These are phyloP conservation scores for Lepidonotus clava DNA, from an alignment of 2,888 invertebrate genomes.

Conservation along the genomic window DNA sequence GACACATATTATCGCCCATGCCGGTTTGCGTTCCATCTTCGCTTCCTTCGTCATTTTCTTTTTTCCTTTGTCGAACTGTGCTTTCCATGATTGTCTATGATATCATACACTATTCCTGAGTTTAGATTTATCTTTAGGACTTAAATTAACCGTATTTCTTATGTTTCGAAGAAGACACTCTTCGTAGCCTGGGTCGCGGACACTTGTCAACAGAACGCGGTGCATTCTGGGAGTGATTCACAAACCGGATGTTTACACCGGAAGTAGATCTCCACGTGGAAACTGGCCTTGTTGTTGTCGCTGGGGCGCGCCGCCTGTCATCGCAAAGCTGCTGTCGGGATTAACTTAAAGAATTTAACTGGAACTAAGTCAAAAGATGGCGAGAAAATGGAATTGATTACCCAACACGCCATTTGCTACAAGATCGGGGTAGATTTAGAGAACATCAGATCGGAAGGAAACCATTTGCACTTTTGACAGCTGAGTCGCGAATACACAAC, in stretches of 20 bases:
- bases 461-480: too few relatives aligned
- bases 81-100: conserved; percentile 4
- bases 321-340: too few relatives aligned
- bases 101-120: too few relatives aligned
- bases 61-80: not conserved
- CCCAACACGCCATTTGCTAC: too few relatives aligned
- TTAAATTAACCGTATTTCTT: too few relatives aligned
- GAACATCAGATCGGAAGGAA: too few relatives aligned
- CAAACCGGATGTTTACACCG: conserved; percentile 52
- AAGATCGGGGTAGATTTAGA: too few relatives aligned
- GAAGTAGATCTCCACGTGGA: conserved; percentile 49
- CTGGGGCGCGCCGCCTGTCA: conserved; percentile 11
- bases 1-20: conserved; percentile 54
- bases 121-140: too few relatives aligned
- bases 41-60: not conserved
- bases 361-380: not conserved
- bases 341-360: too few relatives aligned
- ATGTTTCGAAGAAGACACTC: not conserved
- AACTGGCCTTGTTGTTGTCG: conserved; percentile 47
- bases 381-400: not conserved
- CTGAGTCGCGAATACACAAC: not conserved
- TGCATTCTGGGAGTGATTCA: conserved; percentile 24
- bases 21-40: not conserved
- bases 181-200: not conserved
- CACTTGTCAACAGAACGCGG: conserved; percentile 14